These are phyloP conservation scores for Holotrichia oblita DNA, from an alignment of 1,140 invertebrate species.

Conservation along the genomic window DNA sequence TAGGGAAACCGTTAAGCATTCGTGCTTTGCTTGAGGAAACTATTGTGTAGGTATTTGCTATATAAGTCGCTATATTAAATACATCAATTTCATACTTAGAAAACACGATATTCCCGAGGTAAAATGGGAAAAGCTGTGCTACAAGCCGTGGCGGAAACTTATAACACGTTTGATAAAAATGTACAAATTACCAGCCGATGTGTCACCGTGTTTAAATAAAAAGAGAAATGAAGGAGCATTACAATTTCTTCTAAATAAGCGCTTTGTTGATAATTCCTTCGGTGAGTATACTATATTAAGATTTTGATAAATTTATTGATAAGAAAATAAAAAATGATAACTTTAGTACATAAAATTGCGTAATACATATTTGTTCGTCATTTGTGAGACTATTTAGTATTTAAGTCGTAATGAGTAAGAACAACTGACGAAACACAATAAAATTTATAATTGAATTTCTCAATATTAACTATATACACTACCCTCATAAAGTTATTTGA, in stretches of 20 bases:
- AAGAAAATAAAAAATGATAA: not conserved
- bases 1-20: conserved; percentile 59
- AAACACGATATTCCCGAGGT: conserved; percentile 68
- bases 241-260: conserved; percentile 72
- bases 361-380: not conserved
- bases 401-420: too few species aligned
- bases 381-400: too few species aligned
- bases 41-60: conserved; percentile 58
- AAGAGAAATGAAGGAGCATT: conserved; percentile 71
- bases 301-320: not conserved
- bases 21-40: conserved; percentile 59
- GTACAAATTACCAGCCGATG: conserved; percentile 69
- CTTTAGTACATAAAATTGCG: too few species aligned
- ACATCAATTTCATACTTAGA: conserved; percentile 55
- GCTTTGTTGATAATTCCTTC: conserved; percentile 69
- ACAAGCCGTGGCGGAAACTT: conserved; percentile 70
- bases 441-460: too few species aligned
- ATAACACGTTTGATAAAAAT: conserved; percentile 69
- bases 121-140: conserved; percentile 67
- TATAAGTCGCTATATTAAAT: conserved; percentile 53
- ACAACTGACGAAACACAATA: too few species aligned
- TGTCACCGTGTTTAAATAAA: conserved; percentile 70
- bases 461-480: too few species aligned
- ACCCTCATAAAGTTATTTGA: too few species aligned
- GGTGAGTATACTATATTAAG: conserved; percentile 60